Conservation (phyloP, 2,888 invertebrate genomes). For the Hetaerina titia region DNA sequence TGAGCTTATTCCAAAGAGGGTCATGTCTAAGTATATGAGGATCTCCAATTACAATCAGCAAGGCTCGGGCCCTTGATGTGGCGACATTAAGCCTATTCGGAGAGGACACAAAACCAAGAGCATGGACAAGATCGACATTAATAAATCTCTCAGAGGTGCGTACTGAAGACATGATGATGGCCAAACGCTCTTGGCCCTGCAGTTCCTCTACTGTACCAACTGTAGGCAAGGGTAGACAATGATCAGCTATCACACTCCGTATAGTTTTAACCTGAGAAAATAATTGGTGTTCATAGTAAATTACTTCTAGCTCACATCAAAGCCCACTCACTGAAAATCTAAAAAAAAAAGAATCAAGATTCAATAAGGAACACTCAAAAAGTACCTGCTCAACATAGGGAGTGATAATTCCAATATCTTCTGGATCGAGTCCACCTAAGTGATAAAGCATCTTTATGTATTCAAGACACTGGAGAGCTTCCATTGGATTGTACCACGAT, state of each 20-base stretch:
- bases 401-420: conserved; percentile 93
- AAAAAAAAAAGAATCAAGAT: conserved; percentile 21
- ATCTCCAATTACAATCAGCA: conserved; percentile 91
- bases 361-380: conserved; percentile 71
- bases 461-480: conserved; percentile 84
- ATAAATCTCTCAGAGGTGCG: conserved; percentile 78
- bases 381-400: conserved; percentile 94
- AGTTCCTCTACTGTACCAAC: conserved; percentile 92
- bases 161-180: conserved; percentile 86
- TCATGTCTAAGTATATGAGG: conserved; percentile 85
- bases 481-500: conserved; percentile 93
- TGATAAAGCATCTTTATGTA: conserved; percentile 83
- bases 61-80: conserved; percentile 89
- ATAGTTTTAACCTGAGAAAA: conserved; percentile 82
- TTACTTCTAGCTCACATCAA: not conserved
- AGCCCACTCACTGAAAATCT: conserved; percentile 65
- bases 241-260: conserved; percentile 78
- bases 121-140: conserved; percentile 75
- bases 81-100: conserved; percentile 93
- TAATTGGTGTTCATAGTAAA: not conserved
- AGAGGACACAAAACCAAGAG: conserved; percentile 87
- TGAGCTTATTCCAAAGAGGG: conserved; percentile 83
- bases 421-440: conserved; percentile 81
- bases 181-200: conserved; percentile 88
- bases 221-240: conserved; percentile 80